phyloP scores from a whole-genome alignment of 2,888 invertebrate genomes.

The Galerucella calmariensis region DNA sequence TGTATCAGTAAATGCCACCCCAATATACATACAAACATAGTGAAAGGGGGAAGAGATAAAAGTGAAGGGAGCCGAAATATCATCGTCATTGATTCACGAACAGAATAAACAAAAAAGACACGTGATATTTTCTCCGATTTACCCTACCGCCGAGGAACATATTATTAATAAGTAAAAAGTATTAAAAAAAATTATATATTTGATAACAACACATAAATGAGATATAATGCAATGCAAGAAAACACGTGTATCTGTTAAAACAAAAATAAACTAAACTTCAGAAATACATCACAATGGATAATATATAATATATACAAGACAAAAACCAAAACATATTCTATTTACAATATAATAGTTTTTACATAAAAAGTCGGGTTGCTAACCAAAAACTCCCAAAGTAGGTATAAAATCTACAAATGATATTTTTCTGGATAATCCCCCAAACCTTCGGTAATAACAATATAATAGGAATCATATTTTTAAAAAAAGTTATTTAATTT shows the following conservation, averaged over 20 bases:
- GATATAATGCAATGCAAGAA: constrained; percentile 38
- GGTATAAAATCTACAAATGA: constrained; percentile 1
- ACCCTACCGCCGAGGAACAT: constrained; percentile 18
- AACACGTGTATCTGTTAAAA: constrained; percentile 29
- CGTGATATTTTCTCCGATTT: constrained; percentile 8
- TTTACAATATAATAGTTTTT: constrained; percentile 41
- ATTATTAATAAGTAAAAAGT: constrained; percentile 23
- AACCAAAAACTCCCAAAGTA: constrained; percentile 5
- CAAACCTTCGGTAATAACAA: too few relatives aligned
- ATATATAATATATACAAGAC: constrained; percentile 40
- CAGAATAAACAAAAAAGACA: too few relatives aligned
- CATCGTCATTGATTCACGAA: too few relatives aligned
- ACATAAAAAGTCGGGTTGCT: too few relatives aligned
- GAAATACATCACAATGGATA: constrained; percentile 44
- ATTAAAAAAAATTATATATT: constrained; percentile 34
- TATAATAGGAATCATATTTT: background rate
- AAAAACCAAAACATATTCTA: constrained; percentile 39
- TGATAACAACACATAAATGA: constrained; percentile 39
- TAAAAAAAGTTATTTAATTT: too few relatives aligned
- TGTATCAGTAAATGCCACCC: background rate
- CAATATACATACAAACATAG: too few relatives aligned
- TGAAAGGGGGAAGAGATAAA: too few relatives aligned
- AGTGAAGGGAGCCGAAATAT: too few relatives aligned
- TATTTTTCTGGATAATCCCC: background rate
- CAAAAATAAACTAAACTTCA: constrained; percentile 41